A percentile compares a stretch with the other conserved stretches of the same genome.
Conservation (phyloP, 2,888 invertebrate genomes). For the Nymphalis polychloros region DNA sequence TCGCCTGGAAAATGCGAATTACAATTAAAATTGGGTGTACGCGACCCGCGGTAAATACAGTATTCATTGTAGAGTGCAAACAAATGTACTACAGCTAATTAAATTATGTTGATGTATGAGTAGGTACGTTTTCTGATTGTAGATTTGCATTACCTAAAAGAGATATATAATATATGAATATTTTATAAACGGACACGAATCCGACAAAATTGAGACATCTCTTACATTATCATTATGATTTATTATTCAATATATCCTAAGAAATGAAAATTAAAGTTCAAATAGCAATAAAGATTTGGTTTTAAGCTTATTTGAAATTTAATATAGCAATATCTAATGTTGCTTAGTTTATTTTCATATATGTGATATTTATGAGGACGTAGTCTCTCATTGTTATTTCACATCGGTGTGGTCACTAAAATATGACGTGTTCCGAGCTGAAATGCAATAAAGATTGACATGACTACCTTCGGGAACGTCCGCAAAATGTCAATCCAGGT, state of each 20-base stretch:
- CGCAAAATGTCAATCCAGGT: slow-evolving; percentile 73
- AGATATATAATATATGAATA: slow-evolving; percentile 4
- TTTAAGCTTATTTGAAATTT: background rate
- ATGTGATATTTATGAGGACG: background rate
- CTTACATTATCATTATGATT: too few species aligned
- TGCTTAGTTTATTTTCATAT: background rate
- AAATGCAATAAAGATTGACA: slow-evolving; percentile 73
- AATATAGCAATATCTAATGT: background rate
- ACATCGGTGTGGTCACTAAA: slow-evolving; percentile 51
- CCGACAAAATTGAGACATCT: too few species aligned
- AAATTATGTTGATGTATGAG: slow-evolving; percentile 43
- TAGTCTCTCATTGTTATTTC: slow-evolving; percentile 20
- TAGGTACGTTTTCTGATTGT: slow-evolving; percentile 36
- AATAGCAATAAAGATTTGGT: too few species aligned
- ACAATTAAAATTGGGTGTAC: slow-evolving; percentile 77
- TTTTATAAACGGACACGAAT: background rate
- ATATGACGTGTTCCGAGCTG: slow-evolving; percentile 48
- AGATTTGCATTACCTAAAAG: slow-evolving; percentile 16
- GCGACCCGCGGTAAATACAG: slow-evolving; percentile 67
- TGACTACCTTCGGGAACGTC: slow-evolving; percentile 53
- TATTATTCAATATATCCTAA: too few species aligned
- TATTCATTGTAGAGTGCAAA: slow-evolving; percentile 45
- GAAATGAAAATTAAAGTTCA: too few species aligned
- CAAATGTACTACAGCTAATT: slow-evolving; percentile 42
- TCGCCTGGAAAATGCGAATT: slow-evolving; percentile 77